A percentile compares a stretch with the other conserved stretches of the same genome.
These are phyloP conservation scores for Hozukius guyotensis DNA, from an alignment of 2,797 vertebrate genomes.

Conservation along the genomic window DNA sequence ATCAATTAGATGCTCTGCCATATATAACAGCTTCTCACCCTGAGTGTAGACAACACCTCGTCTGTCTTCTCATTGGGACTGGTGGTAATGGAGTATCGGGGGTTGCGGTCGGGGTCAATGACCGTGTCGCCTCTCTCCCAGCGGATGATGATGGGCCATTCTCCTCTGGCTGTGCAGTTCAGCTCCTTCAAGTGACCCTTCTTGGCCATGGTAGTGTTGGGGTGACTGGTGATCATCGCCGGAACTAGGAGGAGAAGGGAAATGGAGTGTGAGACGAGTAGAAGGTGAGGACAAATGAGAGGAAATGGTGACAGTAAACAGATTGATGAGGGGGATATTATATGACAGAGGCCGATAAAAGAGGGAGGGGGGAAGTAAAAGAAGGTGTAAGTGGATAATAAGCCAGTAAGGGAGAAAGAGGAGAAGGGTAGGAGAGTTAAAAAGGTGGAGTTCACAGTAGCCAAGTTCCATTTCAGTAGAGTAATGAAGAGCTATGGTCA, in stretches of 20 bases:
- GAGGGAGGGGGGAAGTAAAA: not conserved
- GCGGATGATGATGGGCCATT: conserved; percentile 98
- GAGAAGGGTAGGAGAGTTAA: conserved; percentile 37
- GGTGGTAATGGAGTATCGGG: conserved; percentile 94
- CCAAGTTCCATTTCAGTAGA: conserved; percentile 68
- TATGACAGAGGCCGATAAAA: conserved; percentile 15
- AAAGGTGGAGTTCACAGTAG: conserved; percentile 57
- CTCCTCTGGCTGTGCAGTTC: conserved; percentile 96
- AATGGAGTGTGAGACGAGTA: conserved; percentile 39
- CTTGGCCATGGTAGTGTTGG: conserved; percentile 98
- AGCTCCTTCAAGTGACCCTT: conserved; percentile 97
- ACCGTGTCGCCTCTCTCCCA: conserved; percentile 98
- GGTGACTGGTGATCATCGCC: conserved; percentile 98
- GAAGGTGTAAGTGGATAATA: conserved; percentile 46
- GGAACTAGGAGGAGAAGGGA: conserved; percentile 83
- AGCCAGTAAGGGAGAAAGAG: conserved; percentile 37
- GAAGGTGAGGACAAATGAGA: conserved; percentile 25
- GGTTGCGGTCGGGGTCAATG: conserved; percentile 95
- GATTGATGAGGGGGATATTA: conserved; percentile 38
- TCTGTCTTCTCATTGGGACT: conserved; percentile 95
- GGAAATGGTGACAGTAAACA: conserved; percentile 42
- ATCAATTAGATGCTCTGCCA: conserved; percentile 18
- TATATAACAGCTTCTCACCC: conserved; percentile 79
- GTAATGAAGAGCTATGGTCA: conserved; percentile 80
- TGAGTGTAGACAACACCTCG: conserved; percentile 96